Evolutionary conservation across 2,888 invertebrate genomes (phyloP).

Genomic region (Cheilosia grossa): DNA sequence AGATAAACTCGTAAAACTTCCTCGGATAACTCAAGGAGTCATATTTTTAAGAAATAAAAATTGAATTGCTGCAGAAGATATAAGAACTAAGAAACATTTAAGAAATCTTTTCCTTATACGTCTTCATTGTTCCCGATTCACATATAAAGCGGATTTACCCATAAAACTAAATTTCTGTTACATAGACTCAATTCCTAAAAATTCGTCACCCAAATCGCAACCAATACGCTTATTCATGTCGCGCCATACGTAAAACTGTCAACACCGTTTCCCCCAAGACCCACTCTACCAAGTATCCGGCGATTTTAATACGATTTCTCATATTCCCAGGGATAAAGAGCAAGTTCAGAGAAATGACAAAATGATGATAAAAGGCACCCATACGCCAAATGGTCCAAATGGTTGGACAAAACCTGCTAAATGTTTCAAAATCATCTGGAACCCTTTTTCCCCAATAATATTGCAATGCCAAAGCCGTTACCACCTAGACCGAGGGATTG

Average conservation of each 20-base stretch:
- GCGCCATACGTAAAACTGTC: not conserved
- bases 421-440: slow-evolving; percentile 58
- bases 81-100: too few species aligned
- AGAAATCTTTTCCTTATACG: too few species aligned
- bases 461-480: not conserved
- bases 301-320: slow-evolving; percentile 44
- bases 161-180: too few species aligned
- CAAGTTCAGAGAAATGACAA: slow-evolving; percentile 33
- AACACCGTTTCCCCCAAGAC: not conserved
- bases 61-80: too few species aligned
- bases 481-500: not conserved
- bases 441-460: slow-evolving; percentile 38
- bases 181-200: too few species aligned
- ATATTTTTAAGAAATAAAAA: too few species aligned
- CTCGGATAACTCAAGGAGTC: too few species aligned
- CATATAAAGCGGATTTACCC: too few species aligned
- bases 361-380: slow-evolving; percentile 45
- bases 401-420: slow-evolving; percentile 45
- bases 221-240: not conserved
- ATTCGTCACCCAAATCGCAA: too few species aligned
- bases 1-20: too few species aligned
- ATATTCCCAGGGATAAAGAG: slow-evolving; percentile 10
- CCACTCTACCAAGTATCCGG: not conserved
- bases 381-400: slow-evolving; percentile 52
- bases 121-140: too few species aligned